A percentile compares a stretch with the other conserved stretches of the same genome.
These are phyloP conservation scores for Sebastes elongatus DNA, from an alignment of 2,797 vertebrate species.

Conservation along the genomic window DNA sequence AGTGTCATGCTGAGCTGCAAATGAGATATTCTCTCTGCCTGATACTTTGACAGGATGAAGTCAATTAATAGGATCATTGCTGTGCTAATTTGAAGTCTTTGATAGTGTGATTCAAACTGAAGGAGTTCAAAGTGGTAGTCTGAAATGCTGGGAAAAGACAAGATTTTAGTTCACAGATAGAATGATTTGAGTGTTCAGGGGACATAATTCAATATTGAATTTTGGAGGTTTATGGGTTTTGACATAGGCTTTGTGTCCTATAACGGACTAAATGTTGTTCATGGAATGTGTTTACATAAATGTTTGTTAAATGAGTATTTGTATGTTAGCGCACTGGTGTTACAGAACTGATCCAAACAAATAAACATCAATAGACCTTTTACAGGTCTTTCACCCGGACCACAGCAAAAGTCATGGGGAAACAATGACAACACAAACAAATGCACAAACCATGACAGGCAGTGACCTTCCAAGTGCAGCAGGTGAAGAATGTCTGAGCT, in stretches of 20 bases:
- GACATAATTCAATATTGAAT: background rate
- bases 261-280: background rate
- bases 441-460: background rate
- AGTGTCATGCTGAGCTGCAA: slow-evolving; percentile 50
- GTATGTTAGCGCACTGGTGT: background rate
- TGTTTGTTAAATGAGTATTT: background rate
- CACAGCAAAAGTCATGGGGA: background rate
- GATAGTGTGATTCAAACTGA: slow-evolving; percentile 22
- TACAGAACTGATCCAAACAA: background rate
- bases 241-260: background rate
- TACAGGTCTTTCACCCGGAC: background rate
- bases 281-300: background rate
- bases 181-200: background rate
- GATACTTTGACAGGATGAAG: slow-evolving; percentile 73
- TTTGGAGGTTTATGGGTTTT: background rate
- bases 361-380: background rate
- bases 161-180: background rate
- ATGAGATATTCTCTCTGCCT: slow-evolving; percentile 70
- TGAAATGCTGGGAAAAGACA: background rate
- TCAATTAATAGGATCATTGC: slow-evolving; percentile 64
- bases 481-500: slow-evolving; percentile 38
- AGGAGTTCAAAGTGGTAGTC: slow-evolving; percentile 6
- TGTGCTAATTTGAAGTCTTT: slow-evolving; percentile 55
- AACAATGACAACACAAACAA: background rate
- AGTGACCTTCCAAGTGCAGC: slow-evolving; percentile 30